These are phyloP conservation scores for Caenorhabditis sp. DNA, from an alignment of 2,888 invertebrate species.

Conservation along the genomic window DNA sequence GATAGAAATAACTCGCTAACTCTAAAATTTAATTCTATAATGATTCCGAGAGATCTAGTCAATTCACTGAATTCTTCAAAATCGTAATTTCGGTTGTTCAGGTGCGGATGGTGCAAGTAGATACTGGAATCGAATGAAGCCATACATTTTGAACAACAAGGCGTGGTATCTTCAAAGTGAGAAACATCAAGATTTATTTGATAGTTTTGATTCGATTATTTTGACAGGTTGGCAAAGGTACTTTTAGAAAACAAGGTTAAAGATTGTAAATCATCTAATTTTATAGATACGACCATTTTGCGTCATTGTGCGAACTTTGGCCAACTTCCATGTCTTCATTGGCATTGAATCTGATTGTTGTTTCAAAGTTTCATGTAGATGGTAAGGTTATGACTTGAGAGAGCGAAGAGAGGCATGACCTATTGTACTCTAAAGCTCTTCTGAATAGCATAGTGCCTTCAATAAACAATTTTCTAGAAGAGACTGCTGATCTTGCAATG, in stretches of 20 bases:
- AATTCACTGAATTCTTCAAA: slow-evolving; percentile 6
- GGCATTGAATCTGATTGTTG: slow-evolving; percentile 45
- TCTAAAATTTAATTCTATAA: too few relatives aligned
- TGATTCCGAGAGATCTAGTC: too few relatives aligned
- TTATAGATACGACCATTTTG: slow-evolving; percentile 58
- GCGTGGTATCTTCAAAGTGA: slow-evolving; percentile 51
- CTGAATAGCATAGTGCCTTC: too few relatives aligned
- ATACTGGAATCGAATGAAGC: slow-evolving; percentile 51
- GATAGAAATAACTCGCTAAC: too few relatives aligned
- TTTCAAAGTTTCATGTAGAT: slow-evolving; percentile 47
- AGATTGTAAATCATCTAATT: slow-evolving; percentile 1
- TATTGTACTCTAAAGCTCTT: too few relatives aligned
- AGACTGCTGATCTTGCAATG: slow-evolving; percentile 19
- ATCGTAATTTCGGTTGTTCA: too few relatives aligned
- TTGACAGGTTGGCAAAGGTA: slow-evolving; percentile 61
- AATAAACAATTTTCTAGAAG: slow-evolving; percentile 9
- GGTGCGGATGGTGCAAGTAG: slow-evolving; percentile 53
- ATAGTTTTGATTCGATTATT: slow-evolving; percentile 47
- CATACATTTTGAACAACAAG: slow-evolving; percentile 55
- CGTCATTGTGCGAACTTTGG: slow-evolving; percentile 52
- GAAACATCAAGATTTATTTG: slow-evolving; percentile 44
- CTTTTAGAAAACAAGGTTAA: too few relatives aligned
- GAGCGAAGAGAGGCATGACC: too few relatives aligned
- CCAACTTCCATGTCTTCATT: slow-evolving; percentile 57
- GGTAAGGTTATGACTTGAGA: slow-evolving; percentile 38